Conservation (phyloP, 2,797 vertebrate species). For the Anguilla obscura region DNA sequence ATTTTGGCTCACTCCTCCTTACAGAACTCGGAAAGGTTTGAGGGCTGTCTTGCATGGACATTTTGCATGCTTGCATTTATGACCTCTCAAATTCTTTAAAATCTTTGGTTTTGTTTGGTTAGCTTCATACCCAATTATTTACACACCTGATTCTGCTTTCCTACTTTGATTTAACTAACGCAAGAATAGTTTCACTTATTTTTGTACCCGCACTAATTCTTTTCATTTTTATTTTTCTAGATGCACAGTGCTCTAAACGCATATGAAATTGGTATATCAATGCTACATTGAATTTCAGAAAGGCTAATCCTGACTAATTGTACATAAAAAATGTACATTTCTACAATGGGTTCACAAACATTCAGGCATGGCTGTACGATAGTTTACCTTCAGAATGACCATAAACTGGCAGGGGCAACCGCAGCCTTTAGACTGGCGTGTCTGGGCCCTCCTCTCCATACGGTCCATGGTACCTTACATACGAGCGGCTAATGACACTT, state of each 20-base stretch:
- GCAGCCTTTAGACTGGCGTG: background rate
- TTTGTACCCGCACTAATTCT: background rate
- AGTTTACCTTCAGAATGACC: background rate
- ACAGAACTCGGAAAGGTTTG: background rate
- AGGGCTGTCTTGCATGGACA: background rate
- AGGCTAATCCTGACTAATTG: background rate
- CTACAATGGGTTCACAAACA: background rate
- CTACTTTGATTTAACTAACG: background rate
- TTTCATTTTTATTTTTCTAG: background rate
- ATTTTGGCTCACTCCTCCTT: background rate
- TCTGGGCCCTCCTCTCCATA: background rate
- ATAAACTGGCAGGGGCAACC: background rate
- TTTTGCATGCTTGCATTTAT: background rate
- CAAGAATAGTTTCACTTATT: background rate
- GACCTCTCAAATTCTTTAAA: background rate
- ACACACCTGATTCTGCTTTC: background rate
- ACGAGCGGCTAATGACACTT: slow-evolving; percentile 25
- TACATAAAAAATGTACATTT: background rate
- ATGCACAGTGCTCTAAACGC: background rate
- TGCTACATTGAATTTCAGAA: background rate
- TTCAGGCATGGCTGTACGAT: background rate
- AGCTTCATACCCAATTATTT: background rate
- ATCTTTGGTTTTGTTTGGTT: background rate
- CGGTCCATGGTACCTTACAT: slow-evolving; percentile 9
- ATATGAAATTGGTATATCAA: background rate